Evolutionary conservation across 2,888 invertebrate species (phyloP).

Genomic region (Leucophenga maculata): DNA sequence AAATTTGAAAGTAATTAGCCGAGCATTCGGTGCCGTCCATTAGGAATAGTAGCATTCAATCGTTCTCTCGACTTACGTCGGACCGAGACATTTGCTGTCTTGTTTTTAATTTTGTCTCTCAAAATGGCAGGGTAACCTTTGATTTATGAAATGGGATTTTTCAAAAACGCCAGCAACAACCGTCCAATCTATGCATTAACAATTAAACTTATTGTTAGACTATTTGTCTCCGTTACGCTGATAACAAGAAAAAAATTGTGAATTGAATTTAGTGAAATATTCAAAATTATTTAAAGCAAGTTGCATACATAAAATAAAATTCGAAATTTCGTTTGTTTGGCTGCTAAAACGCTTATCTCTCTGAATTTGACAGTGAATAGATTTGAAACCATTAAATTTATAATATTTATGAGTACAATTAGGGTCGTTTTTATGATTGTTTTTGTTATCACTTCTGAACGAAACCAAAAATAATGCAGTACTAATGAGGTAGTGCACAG

Average conservation of each 20-base stretch:
- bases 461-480: not conserved
- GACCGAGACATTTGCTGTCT: slow-evolving; percentile 40
- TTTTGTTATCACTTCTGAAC: not conserved
- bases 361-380: slow-evolving; percentile 30
- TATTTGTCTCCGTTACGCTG: slow-evolving; percentile 30
- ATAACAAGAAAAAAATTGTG: slow-evolving; percentile 5
- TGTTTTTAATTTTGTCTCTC: slow-evolving; percentile 34
- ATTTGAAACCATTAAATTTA: slow-evolving; percentile 21
- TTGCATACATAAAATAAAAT: not conserved
- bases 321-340: not conserved
- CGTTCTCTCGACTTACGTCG: too few relatives aligned
- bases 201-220: slow-evolving; percentile 27
- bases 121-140: slow-evolving; percentile 5
- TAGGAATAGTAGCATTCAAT: too few relatives aligned
- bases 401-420: slow-evolving; percentile 26
- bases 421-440: not conserved
- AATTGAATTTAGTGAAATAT: not conserved
- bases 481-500: too few relatives aligned
- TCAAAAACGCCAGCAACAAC: too few relatives aligned
- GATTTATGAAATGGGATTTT: too few relatives aligned
- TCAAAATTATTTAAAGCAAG: not conserved
- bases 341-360: not conserved
- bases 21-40: too few relatives aligned
- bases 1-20: too few relatives aligned
- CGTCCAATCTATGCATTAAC: too few relatives aligned